A percentile compares a stretch with the other conserved stretches of the same genome.
phyloP scores from a whole-genome alignment of 2,113 vertebrate species.

The Chelonoidis abingdonii region DNA sequence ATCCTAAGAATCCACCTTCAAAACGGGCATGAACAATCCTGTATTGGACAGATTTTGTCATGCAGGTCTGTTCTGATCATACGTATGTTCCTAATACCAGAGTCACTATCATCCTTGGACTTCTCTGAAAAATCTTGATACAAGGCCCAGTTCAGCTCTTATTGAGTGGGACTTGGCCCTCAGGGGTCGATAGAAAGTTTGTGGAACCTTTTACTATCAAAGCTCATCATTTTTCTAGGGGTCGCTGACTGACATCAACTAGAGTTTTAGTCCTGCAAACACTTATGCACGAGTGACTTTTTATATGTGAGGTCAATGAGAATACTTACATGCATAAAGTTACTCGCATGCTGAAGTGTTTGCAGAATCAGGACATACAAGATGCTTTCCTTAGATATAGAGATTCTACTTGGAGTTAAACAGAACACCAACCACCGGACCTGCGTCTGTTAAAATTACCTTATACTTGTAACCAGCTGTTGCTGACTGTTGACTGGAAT shows the following conservation, averaged over 20 bases:
- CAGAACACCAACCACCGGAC: not conserved
- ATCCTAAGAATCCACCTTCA: not conserved
- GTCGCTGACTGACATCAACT: not conserved
- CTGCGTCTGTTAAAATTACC: not conserved
- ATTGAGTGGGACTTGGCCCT: not conserved
- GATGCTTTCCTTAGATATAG: not conserved
- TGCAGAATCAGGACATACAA: not conserved
- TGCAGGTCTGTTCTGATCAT: not conserved
- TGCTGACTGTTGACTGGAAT: not conserved
- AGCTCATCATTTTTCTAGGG: not conserved
- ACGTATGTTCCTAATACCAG: not conserved
- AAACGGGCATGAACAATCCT: not conserved
- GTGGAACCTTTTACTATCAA: not conserved
- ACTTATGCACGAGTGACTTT: not conserved
- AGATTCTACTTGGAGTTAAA: not conserved
- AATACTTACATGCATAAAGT: not conserved
- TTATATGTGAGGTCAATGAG: not conserved
- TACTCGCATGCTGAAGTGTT: not conserved
- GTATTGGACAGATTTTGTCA: not conserved
- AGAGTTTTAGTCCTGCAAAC: not conserved
- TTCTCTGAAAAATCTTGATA: not conserved
- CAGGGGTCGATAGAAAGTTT: accelerated
- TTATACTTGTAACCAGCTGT: not conserved
- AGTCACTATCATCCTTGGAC: not conserved
- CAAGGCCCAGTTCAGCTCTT: accelerated